A percentile compares a stretch with the other conserved stretches of the same genome.
Evolutionary conservation across 2,888 invertebrate genomes (phyloP).

Genomic region (Panopea generosa): DNA sequence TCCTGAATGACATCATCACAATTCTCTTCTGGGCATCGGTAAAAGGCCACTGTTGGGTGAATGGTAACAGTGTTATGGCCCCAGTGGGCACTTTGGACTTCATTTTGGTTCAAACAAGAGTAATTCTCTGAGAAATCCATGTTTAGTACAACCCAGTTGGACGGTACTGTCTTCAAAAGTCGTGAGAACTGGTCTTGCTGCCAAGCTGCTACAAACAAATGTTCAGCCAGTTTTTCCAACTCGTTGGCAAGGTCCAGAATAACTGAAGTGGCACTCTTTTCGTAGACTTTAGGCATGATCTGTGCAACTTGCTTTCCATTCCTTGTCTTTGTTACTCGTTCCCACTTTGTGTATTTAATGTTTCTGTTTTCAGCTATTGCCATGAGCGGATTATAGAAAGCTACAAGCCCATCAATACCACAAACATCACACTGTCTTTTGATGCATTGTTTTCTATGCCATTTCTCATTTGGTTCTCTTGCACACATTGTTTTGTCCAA

Average conservation of each 20-base stretch:
- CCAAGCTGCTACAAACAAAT: slow-evolving; percentile 7
- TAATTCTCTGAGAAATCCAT: slow-evolving; percentile 55
- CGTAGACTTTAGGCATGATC: not conserved
- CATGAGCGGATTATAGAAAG: not conserved
- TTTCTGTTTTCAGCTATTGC: not conserved
- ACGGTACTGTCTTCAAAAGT: slow-evolving; percentile 8
- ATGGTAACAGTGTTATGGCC: slow-evolving; percentile 29
- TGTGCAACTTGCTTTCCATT: slow-evolving; percentile 10
- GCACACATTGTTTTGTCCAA: slow-evolving; percentile 1
- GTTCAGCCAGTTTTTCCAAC: not conserved
- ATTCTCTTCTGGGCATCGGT: not conserved
- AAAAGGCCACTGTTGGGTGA: no score
- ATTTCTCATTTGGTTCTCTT: not conserved
- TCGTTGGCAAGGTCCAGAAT: not conserved
- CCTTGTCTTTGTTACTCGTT: not conserved
- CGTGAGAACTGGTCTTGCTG: slow-evolving; percentile 9
- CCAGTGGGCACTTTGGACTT: slow-evolving; percentile 45
- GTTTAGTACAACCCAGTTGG: slow-evolving; percentile 14
- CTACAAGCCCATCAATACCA: slow-evolving; percentile 1
- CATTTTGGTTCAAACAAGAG: slow-evolving; percentile 32
- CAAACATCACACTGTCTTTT: slow-evolving; percentile 1
- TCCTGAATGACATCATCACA: not conserved
- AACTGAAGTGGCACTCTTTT: not conserved
- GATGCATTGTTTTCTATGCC: not conserved
- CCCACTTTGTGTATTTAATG: slow-evolving; percentile 1